Evolutionary conservation across 2,888 invertebrate species (phyloP).

Genomic region (Cataglyphis rosenhaueri): DNA sequence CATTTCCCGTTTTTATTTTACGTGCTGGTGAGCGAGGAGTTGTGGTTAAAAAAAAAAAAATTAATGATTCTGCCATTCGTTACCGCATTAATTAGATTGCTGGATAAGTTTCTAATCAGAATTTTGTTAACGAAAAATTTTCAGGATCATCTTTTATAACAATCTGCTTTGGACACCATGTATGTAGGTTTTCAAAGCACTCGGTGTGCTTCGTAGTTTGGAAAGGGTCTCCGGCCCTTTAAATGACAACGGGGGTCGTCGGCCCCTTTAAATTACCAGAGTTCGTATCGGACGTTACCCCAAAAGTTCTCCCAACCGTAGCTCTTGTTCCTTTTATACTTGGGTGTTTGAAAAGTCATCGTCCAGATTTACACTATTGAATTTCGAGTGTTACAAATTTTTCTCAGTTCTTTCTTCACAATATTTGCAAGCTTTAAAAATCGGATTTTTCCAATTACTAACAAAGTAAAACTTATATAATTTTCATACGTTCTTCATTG

Average conservation of each 20-base stretch:
- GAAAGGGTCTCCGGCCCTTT: conserved; percentile 86
- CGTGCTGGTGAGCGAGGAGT: too few species aligned
- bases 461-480: neutral
- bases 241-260: conserved; percentile 81
- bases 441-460: neutral
- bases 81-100: neutral
- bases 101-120: neutral
- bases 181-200: conserved; percentile 34
- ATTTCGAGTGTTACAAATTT: conserved; percentile 49
- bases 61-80: neutral
- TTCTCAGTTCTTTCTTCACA: neutral
- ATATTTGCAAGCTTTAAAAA: neutral
- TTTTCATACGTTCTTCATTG: neutral
- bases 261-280: conserved; percentile 80
- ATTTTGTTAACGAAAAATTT: neutral
- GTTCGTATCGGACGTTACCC: conserved; percentile 62
- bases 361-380: conserved; percentile 59
- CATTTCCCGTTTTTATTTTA: neutral
- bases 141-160: neutral
- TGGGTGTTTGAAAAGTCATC: conserved; percentile 65
- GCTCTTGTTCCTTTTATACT: conserved; percentile 43
- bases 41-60: neutral
- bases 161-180: conserved; percentile 49
- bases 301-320: conserved; percentile 41
- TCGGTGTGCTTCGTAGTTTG: conserved; percentile 53